Evolutionary conservation across 2,888 invertebrate genomes (phyloP).

Genomic region (Thymelicus acteon): DNA sequence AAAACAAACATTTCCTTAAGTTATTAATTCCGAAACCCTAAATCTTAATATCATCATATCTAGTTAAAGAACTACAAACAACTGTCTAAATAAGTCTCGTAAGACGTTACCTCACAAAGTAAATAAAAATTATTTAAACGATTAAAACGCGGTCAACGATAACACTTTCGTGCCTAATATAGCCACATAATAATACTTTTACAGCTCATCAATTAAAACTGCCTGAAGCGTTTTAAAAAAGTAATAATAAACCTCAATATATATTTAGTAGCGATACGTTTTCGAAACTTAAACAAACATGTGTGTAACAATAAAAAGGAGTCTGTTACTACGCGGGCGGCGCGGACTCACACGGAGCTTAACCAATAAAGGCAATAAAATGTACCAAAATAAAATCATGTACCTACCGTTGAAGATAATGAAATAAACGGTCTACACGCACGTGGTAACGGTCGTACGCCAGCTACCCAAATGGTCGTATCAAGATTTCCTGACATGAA

Average conservation of each 20-base stretch:
- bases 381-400: slow-evolving; percentile 57
- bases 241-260: slow-evolving; percentile 32
- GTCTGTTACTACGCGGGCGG: slow-evolving; percentile 35
- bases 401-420: slow-evolving; percentile 49
- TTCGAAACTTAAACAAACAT: slow-evolving; percentile 54
- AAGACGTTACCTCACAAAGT: too few relatives aligned
- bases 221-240: neutral
- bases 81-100: too few relatives aligned
- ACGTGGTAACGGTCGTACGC: slow-evolving; percentile 46
- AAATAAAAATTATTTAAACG: neutral
- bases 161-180: slow-evolving; percentile 19
- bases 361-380: slow-evolving; percentile 62
- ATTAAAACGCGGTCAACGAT: slow-evolving; percentile 15
- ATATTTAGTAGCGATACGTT: slow-evolving; percentile 35
- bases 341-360: slow-evolving; percentile 64
- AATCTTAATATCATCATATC: too few relatives aligned
- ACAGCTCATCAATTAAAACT: slow-evolving; percentile 16
- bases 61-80: too few relatives aligned
- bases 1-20: too few relatives aligned
- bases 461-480: slow-evolving; percentile 43
- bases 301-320: slow-evolving; percentile 57
- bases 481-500: slow-evolving; percentile 44
- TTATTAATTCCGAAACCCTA: too few relatives aligned
- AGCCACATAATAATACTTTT: slow-evolving; percentile 19
- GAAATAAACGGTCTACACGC: slow-evolving; percentile 48